Base-by-base conservation (phyloP, 2,113 vertebrate species). In the Phainopepla nitens region DNA sequence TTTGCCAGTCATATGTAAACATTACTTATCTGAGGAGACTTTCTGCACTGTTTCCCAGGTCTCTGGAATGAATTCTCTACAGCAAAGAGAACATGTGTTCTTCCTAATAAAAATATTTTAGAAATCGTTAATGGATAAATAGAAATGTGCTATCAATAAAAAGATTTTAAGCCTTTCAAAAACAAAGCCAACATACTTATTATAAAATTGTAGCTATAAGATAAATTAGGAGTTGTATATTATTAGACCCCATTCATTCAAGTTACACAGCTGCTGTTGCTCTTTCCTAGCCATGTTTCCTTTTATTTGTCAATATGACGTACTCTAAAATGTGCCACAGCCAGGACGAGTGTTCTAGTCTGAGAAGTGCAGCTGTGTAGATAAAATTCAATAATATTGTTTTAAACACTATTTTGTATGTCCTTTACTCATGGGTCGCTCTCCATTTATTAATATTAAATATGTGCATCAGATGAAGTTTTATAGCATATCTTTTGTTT, bases 311-410 rank as follows among this genome's bases (percentile, higher is more conserved):
- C 56, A 92, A 56, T 87, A 92, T 18, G 60, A 5, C 49, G 60
- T 87, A 7, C 28, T 95, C 41, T 39, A 70, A 88, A 78, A 75
- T 71, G 64, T 73, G 19, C 20, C 44, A 39, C 35, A 90, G 76
- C 58, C 69, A 83, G 65, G 13, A 84, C 41, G 45, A 78, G 19
- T 39, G 22, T 19, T 73, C 71, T 9, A 70, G 82, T 72, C 24
- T 62, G 33, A 95, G 90, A 60, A 86, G 70, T 62, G 60, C 79
- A 92, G 92, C 90, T 96, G 90, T n/a, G 36, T 35, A n/a, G 50
- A 90, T 51, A 31, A 44, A 70, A 70, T 73, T 80, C 25, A 49
- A 11, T 78, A 68, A 71, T 45, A 27, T 7, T 62, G 10, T 62
- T 70, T 31, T 78, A 93, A 93, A 81, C 13, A 86, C 47, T 56